Conservation (phyloP, 2,113 vertebrate species). For the Bagarius yarrelli region DNA sequence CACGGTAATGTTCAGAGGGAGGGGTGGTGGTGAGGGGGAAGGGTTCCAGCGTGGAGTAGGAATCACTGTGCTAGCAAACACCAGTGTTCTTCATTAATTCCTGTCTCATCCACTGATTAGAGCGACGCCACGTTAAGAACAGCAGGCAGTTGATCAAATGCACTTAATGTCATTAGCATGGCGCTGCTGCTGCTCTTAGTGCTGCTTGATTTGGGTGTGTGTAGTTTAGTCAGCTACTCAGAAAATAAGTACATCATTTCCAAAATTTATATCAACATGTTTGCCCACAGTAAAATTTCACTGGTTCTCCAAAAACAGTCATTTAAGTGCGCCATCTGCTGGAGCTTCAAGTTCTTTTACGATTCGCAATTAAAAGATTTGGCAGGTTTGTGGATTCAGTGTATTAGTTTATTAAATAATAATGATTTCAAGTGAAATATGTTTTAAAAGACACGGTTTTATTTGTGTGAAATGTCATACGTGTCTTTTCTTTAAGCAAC, state of each 20-base stretch:
- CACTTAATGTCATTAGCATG: not conserved
- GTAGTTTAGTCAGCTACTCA: not conserved
- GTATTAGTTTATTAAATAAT: not conserved
- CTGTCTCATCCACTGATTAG: conserved; percentile 3
- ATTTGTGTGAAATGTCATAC: no score
- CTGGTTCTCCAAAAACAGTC: not conserved
- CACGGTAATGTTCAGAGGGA: not conserved
- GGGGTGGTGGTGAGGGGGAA: no score
- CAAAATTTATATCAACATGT: not conserved
- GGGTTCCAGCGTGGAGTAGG: not conserved
- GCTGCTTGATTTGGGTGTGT: not conserved
- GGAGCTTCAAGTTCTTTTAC: not conserved
- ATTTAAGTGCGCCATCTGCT: conserved; percentile 69
- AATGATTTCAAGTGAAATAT: not conserved
- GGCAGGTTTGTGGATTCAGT: not conserved
- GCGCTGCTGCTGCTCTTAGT: not conserved
- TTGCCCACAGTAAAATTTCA: conserved; percentile 21
- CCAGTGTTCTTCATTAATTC: not conserved
- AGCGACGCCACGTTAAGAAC: not conserved
- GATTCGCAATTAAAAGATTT: not conserved
- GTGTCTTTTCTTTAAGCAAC: no score
- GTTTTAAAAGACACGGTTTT: no score
- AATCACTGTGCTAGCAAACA: conserved; percentile 7
- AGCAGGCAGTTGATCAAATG: conserved; percentile 16
- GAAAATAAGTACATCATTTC: not conserved